Base-by-base conservation (phyloP, 2,888 invertebrate genomes). In the Allygus modestus region DNA sequence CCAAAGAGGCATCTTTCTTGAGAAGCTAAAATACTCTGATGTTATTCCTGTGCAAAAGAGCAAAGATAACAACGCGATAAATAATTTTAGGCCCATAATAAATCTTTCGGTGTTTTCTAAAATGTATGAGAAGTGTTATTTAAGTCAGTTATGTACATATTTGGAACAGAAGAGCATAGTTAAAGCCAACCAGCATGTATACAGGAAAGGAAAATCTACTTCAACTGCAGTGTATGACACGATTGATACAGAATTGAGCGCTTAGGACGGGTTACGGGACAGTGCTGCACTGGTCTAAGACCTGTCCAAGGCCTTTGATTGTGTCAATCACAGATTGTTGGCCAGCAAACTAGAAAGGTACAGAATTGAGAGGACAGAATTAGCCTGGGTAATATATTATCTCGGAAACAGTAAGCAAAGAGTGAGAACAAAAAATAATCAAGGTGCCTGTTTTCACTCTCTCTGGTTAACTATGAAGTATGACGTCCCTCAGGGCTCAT, bases 221-320 rank as follows among this genome's bases (percentile, higher is more conserved):
- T 20, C 54, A 54, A 54, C 54, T 20, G 54, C 54, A n/a, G 15
- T 54, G 15, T 54, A 54, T 54, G 54, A 54, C 15, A 23, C 54
- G 5, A 23, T 54, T 20, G n/a, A 54, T 15, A 20, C n/a, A 20
- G 54, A 7, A 12, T 12, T 54, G 5, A 2, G 23, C 5, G 54
- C 54, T 12, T 5, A 7, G 54, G 54, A 54, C 23, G 15, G 23
- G 15, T 54, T 12, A 9, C 4, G 54, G 54, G 54, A 54, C n/a
- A 54, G 54, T 54, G 54, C 54, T 54, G 54, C 54, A 4, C 15
- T 54, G n/a, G 2, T 54, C 54, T 54, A 12, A 2, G 54, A 54
- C 54, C 15, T 54, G 23, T 54, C 54, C 54, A 54, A 23, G 54
- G 54, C 54, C 7, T 54, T 54, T 23, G 54, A 54, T 54, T 54